Evolutionary conservation across 2,797 vertebrate species (phyloP).

Genomic region (Coccyzus lansbergi): DNA sequence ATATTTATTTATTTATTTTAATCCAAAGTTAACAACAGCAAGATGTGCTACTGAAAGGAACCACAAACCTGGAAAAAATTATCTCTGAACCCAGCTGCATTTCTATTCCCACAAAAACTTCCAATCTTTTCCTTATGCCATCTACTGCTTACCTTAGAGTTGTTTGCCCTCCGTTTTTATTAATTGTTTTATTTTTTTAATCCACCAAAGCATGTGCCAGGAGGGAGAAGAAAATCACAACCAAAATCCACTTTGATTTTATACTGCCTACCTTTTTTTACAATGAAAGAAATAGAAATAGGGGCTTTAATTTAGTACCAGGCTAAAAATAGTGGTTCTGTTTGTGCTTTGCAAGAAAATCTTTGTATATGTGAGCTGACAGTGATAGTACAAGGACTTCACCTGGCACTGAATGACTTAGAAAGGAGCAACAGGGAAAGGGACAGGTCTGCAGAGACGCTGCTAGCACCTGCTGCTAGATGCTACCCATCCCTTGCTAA

Average conservation of each 20-base stretch:
- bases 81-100: neutral
- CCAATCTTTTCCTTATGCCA: neutral
- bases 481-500: neutral
- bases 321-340: neutral
- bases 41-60: neutral
- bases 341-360: neutral
- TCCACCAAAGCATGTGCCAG: fast-evolving
- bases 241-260: neutral
- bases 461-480: neutral
- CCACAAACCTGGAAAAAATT: neutral
- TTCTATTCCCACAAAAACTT: neutral
- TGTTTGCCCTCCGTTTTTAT: neutral
- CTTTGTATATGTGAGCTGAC: fast-evolving
- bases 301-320: neutral
- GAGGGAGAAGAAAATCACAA: neutral
- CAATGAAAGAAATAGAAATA: neutral
- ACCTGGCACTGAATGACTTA: neutral
- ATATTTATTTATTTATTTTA: neutral
- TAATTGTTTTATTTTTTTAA: neutral
- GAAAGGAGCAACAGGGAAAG: fast-evolving
- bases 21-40: neutral
- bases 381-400: neutral
- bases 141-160: neutral
- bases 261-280: neutral
- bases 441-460: neutral